Conservation (phyloP, 2,797 vertebrate genomes). For the Rousettus madagascariensis region DNA sequence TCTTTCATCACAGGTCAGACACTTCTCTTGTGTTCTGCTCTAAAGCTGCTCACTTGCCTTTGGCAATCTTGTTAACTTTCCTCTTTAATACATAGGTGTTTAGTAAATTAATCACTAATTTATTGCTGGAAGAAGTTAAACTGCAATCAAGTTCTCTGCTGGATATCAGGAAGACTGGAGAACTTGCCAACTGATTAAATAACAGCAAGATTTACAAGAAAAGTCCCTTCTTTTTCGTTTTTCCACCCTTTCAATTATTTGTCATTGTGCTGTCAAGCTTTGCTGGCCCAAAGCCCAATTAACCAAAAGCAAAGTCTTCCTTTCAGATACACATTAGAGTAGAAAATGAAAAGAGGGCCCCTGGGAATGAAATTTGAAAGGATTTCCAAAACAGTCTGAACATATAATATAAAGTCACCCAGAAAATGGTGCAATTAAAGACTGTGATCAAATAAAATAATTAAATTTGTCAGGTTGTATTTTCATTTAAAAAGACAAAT, state of each 20-base stretch:
- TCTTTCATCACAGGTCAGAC: neutral
- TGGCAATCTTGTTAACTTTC: neutral
- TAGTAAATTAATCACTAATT: neutral
- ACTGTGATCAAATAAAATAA: neutral
- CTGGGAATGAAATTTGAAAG: neutral
- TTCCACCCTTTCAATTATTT: neutral
- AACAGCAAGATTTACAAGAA: neutral
- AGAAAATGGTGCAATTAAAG: neutral
- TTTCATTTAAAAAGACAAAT: neutral
- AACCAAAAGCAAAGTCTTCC: neutral
- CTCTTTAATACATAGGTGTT: neutral
- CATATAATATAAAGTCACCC: neutral
- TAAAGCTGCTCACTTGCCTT: neutral
- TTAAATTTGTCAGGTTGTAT: neutral
- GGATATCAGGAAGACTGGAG: neutral
- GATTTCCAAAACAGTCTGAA: neutral
- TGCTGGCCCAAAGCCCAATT: neutral
- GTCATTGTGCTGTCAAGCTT: neutral
- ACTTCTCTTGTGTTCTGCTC: neutral
- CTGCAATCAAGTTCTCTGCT: neutral
- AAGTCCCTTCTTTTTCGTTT: neutral
- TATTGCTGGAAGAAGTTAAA: neutral
- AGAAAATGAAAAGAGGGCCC: neutral
- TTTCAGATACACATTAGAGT: neutral
- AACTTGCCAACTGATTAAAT: neutral